Base-by-base conservation (phyloP, 2,888 invertebrate species). In the Microdon myrmicae region DNA sequence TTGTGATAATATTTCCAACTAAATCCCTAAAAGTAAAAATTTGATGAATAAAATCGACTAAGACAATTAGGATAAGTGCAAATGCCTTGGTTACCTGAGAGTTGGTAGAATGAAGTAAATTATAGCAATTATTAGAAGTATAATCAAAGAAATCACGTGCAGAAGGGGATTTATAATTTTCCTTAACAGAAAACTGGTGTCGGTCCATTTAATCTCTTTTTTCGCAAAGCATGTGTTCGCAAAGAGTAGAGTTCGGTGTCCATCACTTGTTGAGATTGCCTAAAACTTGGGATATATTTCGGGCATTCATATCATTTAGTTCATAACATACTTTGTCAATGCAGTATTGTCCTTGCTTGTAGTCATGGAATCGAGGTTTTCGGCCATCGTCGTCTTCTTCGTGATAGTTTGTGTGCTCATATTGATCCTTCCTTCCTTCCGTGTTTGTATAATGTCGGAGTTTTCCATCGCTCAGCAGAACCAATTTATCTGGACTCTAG, bases 41-140 rank as follows among this genome's bases (percentile, higher is more conserved):
- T 54, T 35, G 32, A 3, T 7, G 45, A 16, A 44, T 14, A 14
- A 6, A 28, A 8, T 20, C 5, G 7, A 3, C n/a, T n/a, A n/a
- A n/a, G n/a, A n/a, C n/a, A n/a, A n/a, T n/a, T n/a, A n/a, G n/a
- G n/a, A n/a, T n/a, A n/a, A n/a, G n/a, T n/a, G n/a, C n/a, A n/a
- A n/a, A n/a, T n/a, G n/a, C n/a, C n/a, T n/a, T n/a, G n/a, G 70
- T 70, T 59, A 80, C 73, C 91, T 81, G 48, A 93, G 79, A 39
- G 92, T 91, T 8, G 92, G 92, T 73, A 93, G 80, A 25, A 92
- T 86, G 78, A 92, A 92, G 74, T 92, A 92, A 60, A 92, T 85
- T 32, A 92, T 85, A 3, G 92, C 89, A 23, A 91, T 86, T 8
- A 87, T 75, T 43, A 92, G 77, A 69, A 88, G 86, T 67, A 90